Evolutionary conservation across 2,888 invertebrate genomes (phyloP).

Genomic region (Ochropacha duplaris): DNA sequence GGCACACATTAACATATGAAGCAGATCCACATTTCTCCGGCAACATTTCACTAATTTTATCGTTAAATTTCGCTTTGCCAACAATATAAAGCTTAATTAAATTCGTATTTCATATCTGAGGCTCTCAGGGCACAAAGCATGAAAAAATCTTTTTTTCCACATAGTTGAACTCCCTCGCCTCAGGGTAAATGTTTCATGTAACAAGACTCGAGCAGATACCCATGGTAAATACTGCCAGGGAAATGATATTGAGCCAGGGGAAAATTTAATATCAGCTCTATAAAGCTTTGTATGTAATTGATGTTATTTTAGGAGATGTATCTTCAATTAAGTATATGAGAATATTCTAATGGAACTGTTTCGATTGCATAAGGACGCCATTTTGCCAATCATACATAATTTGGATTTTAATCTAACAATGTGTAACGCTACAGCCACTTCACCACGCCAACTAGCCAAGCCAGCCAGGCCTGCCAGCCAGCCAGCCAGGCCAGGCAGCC

Average conservation of each 20-base stretch:
- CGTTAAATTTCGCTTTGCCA: slow-evolving; percentile 45
- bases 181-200: slow-evolving; percentile 55
- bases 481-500: no score
- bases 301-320: slow-evolving; percentile 13
- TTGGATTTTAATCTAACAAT: no score
- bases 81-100: slow-evolving; percentile 65
- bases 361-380: neutral
- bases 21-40: neutral
- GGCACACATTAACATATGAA: neutral
- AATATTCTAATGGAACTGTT: neutral
- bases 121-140: slow-evolving; percentile 39
- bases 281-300: slow-evolving; percentile 25
- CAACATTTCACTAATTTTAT: slow-evolving; percentile 39
- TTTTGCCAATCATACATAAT: neutral
- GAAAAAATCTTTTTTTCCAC: slow-evolving; percentile 59
- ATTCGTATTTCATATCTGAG: slow-evolving; percentile 66
- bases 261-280: slow-evolving; percentile 35
- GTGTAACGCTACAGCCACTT: no score
- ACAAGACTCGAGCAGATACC: slow-evolving; percentile 33
- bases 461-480: no score
- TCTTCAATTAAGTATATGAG: slow-evolving; percentile 15
- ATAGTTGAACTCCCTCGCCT: slow-evolving; percentile 59
- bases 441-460: no score
- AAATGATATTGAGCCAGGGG: slow-evolving; percentile 23
- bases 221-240: slow-evolving; percentile 32